Conservation (phyloP, 2,113 vertebrate species). For the Chloroceryle aenea region DNA sequence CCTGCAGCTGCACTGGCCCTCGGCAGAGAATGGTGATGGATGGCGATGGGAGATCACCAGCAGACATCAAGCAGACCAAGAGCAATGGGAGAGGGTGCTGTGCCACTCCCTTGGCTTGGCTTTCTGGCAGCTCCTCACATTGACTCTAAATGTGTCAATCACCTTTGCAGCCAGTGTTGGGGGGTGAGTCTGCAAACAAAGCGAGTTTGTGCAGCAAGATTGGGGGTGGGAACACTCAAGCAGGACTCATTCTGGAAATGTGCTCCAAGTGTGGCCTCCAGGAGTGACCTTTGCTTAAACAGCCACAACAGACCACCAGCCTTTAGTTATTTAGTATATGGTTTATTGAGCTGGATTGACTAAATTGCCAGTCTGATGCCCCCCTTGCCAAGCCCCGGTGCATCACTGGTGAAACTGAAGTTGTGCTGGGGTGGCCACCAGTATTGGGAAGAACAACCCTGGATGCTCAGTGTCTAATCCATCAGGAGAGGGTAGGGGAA, state of each 20-base stretch:
- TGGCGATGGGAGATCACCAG: accelerated
- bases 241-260: background rate
- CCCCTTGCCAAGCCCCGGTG: background rate
- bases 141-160: too few species aligned
- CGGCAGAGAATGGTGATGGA: background rate
- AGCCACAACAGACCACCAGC: background rate
- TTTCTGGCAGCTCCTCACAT: background rate
- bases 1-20: background rate
- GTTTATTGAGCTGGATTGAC: constrained; percentile 23
- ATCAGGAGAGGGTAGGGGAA: background rate
- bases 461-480: background rate
- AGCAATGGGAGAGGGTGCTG: accelerated
- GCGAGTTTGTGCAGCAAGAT: background rate
- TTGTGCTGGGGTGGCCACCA: background rate
- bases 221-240: background rate
- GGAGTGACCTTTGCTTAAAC: background rate
- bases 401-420: background rate
- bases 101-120: background rate
- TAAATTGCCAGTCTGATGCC: background rate
- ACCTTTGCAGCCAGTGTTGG: background rate
- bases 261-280: background rate
- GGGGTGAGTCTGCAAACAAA: background rate
- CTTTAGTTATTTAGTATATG: background rate
- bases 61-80: background rate
- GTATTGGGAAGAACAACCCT: background rate